Evolutionary conservation across 2,888 invertebrate species (phyloP).

Genomic region (Ormyrus nitidulus): DNA sequence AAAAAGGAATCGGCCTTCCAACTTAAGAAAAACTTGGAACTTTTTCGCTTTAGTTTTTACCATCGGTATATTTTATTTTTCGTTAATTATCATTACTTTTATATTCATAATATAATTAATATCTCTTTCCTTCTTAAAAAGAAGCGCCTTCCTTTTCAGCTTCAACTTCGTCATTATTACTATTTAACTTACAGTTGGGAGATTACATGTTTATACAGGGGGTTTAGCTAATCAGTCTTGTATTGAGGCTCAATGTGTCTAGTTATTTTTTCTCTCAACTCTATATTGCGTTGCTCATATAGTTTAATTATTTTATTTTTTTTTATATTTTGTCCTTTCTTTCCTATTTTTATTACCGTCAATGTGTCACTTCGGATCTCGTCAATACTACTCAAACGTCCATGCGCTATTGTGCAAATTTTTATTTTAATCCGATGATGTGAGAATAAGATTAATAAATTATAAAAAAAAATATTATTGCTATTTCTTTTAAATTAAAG

Average conservation of each 20-base stretch:
- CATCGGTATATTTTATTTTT: not conserved
- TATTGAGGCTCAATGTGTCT: slow-evolving; percentile 74
- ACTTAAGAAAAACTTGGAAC: slow-evolving; percentile 63
- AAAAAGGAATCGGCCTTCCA: slow-evolving; percentile 58
- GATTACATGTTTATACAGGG: slow-evolving; percentile 72
- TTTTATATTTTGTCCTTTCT: slow-evolving; percentile 41
- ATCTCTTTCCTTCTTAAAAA: slow-evolving; percentile 31
- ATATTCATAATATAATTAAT: slow-evolving; percentile 29
- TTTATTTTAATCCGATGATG: slow-evolving; percentile 19
- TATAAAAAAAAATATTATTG: not conserved
- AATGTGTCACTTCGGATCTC: slow-evolving; percentile 48
- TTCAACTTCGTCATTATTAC: slow-evolving; percentile 67
- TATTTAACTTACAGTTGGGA: slow-evolving; percentile 60
- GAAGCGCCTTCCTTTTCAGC: slow-evolving; percentile 59
- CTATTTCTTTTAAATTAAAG: not conserved
- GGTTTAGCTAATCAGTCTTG: slow-evolving; percentile 76
- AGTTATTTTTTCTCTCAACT: slow-evolving; percentile 65
- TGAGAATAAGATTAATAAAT: not conserved
- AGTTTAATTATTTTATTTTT: slow-evolving; percentile 52
- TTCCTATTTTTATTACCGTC: slow-evolving; percentile 36
- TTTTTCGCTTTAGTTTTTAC: slow-evolving; percentile 63
- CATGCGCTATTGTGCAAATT: slow-evolving; percentile 16
- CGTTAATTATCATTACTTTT: slow-evolving; percentile 2
- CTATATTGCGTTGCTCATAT: slow-evolving; percentile 69
- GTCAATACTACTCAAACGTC: slow-evolving; percentile 47